Evolutionary conservation across 2,113 vertebrate genomes (phyloP).

Genomic region (Pongo pygmaeus): DNA sequence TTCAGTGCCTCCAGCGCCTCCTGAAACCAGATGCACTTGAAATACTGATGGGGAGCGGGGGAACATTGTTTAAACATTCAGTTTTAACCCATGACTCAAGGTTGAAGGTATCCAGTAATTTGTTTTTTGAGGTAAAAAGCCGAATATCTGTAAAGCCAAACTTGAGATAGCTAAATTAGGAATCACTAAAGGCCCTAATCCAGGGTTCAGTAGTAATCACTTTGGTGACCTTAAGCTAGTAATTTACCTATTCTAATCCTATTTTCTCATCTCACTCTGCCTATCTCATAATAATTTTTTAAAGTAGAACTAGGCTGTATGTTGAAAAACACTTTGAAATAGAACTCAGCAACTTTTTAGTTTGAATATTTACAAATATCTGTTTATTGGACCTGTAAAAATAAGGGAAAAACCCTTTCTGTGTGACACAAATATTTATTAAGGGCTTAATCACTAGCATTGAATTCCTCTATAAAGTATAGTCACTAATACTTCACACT

Average conservation of each 20-base stretch:
- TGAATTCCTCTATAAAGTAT: not conserved
- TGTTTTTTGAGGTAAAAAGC: not conserved
- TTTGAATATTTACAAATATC: slow-evolving; percentile 45
- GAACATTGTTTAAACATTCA: not conserved
- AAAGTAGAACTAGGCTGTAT: not conserved
- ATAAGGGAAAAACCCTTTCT: not conserved
- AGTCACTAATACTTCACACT: slow-evolving; percentile 19
- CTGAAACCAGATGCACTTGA: not conserved
- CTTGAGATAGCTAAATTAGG: not conserved
- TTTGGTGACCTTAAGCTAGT: not conserved
- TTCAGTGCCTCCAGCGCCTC: not conserved
- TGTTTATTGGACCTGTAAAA: not conserved
- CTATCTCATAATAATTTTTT: not conserved
- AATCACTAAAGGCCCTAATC: not conserved
- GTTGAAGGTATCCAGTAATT: not conserved
- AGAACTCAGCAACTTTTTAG: slow-evolving; percentile 4
- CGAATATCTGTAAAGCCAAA: not conserved
- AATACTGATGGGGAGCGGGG: not conserved
- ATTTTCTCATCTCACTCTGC: slow-evolving; percentile 4
- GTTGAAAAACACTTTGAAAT: slow-evolving; percentile 33
- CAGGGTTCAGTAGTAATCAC: not conserved
- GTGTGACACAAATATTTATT: slow-evolving; percentile 17
- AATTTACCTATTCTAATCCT: not conserved
- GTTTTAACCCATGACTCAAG: not conserved
- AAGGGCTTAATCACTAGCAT: slow-evolving; percentile 18